Base-by-base conservation (phyloP, 2,797 vertebrate species). In the Sparidentex hasta region DNA sequence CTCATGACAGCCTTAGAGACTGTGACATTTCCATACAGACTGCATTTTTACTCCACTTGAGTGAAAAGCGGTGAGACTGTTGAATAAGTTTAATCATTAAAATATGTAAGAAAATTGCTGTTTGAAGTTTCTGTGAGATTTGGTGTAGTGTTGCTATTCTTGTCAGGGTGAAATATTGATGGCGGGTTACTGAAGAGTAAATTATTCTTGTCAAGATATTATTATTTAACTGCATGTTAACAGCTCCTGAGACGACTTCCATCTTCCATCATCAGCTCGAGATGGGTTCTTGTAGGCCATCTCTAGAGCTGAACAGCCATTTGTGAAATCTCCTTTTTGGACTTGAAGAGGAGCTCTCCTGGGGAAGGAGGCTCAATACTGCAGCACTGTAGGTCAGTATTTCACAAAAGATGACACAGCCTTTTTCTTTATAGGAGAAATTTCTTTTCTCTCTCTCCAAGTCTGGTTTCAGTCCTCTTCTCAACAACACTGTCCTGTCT, bases 1-100 rank as follows among this genome's bases (percentile, higher is more conserved):
- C 67, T 77, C n/a, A 7, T 57, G 71, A 76, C 71, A 74, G 76
- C 66, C 62, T 71, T 64, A 7, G 25, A 75, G 74, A 61, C 51
- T 59, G 52, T 46, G 77, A 74, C 72, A 86, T 79, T 80, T 78
- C 51, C 66, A 25, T 67, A 61, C 62, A 76, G 58, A 58, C 46
- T 46, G 73, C 65, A 23, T 74, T 71, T 63, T 33, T 71, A 46
- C 74, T 44, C 17, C 8, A 29, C 44, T 52, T 25, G 11, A 62
- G n/a, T 66, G 18, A 16, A 50, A 70, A 58, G 13, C 1, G 17
- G n/a, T 23, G 47, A 61, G 61, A 71, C 47, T 44, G 41, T 48
- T 82, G 50, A 20, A 64, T 44, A 66, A 54, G 69, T 78, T 78
- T 63, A 71, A 71, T 41, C 54, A 50, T 84, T 71, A 47, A 70